phyloP scores from a whole-genome alignment of 1,140 invertebrate species.

The Hyles vespertilio region DNA sequence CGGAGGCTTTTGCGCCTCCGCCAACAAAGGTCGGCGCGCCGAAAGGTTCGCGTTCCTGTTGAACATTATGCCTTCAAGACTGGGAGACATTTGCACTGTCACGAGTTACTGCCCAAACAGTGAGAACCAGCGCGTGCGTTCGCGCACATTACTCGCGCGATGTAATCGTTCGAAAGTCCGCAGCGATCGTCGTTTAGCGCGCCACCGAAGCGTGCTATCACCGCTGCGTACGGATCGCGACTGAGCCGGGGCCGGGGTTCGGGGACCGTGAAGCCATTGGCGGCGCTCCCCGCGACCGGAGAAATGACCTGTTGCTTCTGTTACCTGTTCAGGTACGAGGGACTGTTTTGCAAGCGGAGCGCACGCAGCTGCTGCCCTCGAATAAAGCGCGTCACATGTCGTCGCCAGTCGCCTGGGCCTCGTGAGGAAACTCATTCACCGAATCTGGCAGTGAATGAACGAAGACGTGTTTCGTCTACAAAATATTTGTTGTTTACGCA shows the following conservation, averaged over 20 bases:
- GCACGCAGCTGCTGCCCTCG: slow-evolving; percentile 58
- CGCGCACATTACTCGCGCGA: slow-evolving; percentile 62
- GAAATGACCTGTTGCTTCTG: slow-evolving; percentile 69
- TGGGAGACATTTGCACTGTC: slow-evolving; percentile 72
- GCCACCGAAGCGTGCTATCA: slow-evolving; percentile 25
- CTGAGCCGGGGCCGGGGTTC: slow-evolving; percentile 27
- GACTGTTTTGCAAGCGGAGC: slow-evolving; percentile 45
- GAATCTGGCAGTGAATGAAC: slow-evolving; percentile 52
- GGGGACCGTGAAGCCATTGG: slow-evolving; percentile 24
- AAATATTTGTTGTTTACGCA: slow-evolving; percentile 20
- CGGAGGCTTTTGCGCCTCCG: slow-evolving; percentile 65
- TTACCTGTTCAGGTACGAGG: slow-evolving; percentile 67
- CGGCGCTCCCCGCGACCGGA: slow-evolving; percentile 49
- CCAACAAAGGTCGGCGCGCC: slow-evolving; percentile 64
- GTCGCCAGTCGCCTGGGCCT: slow-evolving; percentile 30
- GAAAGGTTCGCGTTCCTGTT: slow-evolving; percentile 71
- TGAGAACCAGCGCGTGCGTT: slow-evolving; percentile 53
- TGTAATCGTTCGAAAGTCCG: slow-evolving; percentile 50
- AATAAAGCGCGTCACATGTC: slow-evolving; percentile 57
- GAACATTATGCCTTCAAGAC: slow-evolving; percentile 70
- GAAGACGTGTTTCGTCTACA: slow-evolving; percentile 51
- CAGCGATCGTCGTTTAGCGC: slow-evolving; percentile 19
- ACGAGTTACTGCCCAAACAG: slow-evolving; percentile 37
- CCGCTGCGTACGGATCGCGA: slow-evolving; percentile 31
- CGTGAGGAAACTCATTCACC: slow-evolving; percentile 47